Evolutionary conservation across 2,113 vertebrate genomes (phyloP).

Genomic region (Eretmochelys imbricata): DNA sequence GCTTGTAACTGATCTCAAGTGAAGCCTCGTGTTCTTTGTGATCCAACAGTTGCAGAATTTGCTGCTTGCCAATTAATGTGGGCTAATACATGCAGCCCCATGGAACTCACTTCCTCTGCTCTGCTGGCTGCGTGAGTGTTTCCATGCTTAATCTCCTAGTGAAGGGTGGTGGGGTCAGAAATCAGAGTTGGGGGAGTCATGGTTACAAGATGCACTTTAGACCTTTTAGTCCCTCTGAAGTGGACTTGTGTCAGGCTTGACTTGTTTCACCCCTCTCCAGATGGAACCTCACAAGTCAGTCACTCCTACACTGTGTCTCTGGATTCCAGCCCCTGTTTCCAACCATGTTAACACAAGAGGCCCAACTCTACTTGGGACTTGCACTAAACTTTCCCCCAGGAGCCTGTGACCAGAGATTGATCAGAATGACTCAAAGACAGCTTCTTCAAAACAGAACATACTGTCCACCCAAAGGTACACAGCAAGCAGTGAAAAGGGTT

Average conservation of each 20-base stretch:
- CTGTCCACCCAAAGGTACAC: neutral
- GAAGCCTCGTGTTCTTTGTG: neutral
- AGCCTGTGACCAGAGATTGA: neutral
- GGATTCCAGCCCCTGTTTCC: neutral
- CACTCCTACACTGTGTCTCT: neutral
- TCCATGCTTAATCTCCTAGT: neutral
- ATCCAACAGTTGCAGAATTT: neutral
- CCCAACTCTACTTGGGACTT: neutral
- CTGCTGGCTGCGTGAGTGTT: neutral
- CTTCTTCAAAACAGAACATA: neutral
- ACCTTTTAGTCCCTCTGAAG: neutral
- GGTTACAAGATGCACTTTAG: neutral
- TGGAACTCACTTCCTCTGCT: neutral
- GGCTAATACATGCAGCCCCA: neutral
- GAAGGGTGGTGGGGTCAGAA: neutral
- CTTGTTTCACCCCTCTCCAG: neutral
- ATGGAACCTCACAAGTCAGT: neutral
- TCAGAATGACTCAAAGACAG: neutral
- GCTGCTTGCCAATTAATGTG: neutral
- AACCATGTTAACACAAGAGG: neutral
- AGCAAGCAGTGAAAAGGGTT: accelerated
- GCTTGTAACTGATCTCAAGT: neutral
- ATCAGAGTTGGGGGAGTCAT: neutral
- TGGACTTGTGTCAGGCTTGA: neutral
- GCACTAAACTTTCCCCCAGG: neutral